These are phyloP conservation scores for Euzophera pinguis DNA, from an alignment of 2,888 invertebrate genomes.

Conservation along the genomic window DNA sequence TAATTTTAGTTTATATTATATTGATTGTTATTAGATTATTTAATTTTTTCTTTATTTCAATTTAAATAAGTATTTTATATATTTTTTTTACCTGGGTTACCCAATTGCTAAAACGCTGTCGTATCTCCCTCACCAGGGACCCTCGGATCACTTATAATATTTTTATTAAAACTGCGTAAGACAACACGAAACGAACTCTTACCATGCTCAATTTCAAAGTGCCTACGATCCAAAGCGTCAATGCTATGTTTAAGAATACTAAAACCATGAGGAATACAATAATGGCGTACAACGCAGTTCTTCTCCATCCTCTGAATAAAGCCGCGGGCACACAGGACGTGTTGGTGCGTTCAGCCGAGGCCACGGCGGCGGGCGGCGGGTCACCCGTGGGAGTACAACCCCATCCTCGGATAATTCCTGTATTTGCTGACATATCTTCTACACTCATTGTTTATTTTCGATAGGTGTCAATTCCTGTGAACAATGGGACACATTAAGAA, in stretches of 20 bases:
- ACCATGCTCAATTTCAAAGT: conserved; percentile 96
- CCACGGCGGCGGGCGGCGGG: conserved; percentile 41
- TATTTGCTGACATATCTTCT: conserved; percentile 37
- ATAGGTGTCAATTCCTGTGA: not conserved
- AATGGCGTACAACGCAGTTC: conserved; percentile 93
- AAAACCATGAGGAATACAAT: conserved; percentile 91
- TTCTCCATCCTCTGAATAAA: conserved; percentile 89
- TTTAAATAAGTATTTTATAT: too few relatives aligned
- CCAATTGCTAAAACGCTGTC: too few relatives aligned
- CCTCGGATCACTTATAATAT: too few relatives aligned
- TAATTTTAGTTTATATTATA: too few relatives aligned
- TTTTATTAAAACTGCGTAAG: too few relatives aligned
- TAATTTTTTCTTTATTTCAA: too few relatives aligned
- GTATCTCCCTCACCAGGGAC: too few relatives aligned
- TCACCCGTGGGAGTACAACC: conserved; percentile 67
- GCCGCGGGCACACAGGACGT: conserved; percentile 44
- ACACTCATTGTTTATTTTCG: conserved; percentile 32
- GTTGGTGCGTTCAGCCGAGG: conserved; percentile 28
- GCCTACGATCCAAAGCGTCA: conserved; percentile 97
- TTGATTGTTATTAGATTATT: too few relatives aligned
- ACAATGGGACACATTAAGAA: not conserved
- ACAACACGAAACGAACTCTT: too few relatives aligned
- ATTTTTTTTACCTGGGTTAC: too few relatives aligned
- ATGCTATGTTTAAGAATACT: conserved; percentile 95
- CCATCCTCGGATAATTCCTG: conserved; percentile 60